Percentiles rank a stretch among this genome's conserved stretches.
These are phyloP conservation scores for Tanypteryx hageni DNA, from an alignment of 2,888 invertebrate species.

Conservation along the genomic window DNA sequence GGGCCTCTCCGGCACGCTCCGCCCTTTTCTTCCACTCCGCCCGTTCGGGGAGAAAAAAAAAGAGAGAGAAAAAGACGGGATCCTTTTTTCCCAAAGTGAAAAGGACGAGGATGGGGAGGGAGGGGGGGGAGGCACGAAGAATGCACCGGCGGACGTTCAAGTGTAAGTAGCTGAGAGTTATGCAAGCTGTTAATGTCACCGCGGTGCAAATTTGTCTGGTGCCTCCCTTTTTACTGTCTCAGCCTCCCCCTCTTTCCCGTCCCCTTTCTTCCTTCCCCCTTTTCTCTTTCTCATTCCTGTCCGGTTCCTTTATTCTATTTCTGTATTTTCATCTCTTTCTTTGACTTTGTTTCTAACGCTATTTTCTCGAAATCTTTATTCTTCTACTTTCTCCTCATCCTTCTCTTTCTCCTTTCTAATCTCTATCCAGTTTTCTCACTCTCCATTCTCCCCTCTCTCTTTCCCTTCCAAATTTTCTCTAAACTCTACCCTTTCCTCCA, in stretches of 20 bases:
- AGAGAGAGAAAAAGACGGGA: too few species aligned
- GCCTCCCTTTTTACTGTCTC: background rate
- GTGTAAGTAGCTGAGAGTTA: constrained; percentile 34
- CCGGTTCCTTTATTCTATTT: background rate
- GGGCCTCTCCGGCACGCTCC: too few species aligned
- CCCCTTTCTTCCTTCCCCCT: background rate
- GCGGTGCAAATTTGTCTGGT: constrained; percentile 41
- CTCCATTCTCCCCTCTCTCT: too few species aligned
- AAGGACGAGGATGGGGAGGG: background rate
- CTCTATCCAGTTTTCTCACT: background rate
- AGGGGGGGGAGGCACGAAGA: background rate
- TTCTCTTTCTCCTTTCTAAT: background rate
- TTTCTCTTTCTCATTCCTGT: background rate
- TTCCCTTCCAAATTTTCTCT: too few species aligned
- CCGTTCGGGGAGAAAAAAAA: background rate
- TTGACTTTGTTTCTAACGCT: background rate
- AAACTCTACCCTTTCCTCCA: too few species aligned
- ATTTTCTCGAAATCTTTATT: background rate
- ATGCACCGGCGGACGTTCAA: background rate
- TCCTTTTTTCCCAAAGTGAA: background rate
- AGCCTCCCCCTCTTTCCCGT: background rate
- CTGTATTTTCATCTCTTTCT: background rate
- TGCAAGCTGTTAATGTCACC: constrained; percentile 7
- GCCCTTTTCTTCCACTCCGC: too few species aligned
- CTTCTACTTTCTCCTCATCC: background rate